Base-by-base conservation (phyloP, 2,797 vertebrate genomes). In the Megalops cyprinoides region DNA sequence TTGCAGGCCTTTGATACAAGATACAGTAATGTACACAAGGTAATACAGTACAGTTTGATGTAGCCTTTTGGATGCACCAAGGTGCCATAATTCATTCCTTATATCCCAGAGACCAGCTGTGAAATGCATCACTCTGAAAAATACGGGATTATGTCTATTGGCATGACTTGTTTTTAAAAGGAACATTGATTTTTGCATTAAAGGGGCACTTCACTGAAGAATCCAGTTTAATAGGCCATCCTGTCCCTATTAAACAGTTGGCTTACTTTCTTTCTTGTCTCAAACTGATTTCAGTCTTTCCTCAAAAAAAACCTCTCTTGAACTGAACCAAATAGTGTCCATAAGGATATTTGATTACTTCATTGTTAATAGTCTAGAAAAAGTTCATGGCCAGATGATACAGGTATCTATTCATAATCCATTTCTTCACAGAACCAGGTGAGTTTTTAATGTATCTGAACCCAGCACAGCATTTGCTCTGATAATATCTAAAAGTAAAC, bases 81-180 rank as follows among this genome's bases (percentile, higher is more conserved):
- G 20, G 49, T 53, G 48, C 31, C 46, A 74, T 28, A 74, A 74
- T 34, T 53, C 10, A 31, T 20, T 73, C 34, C 37, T 71, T 77
- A 31, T 20, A 18, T 58, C n/a, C n/a, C 15, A 48, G 23, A 44
- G 20, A 44, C 56, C 12, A 46, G 14, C 44, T 73, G 65, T 69
- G 42, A 71, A 65, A 73, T 34, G 39, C 9, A 39, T 42, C 20
- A 42, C 31, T 80, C 53, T 80, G 79, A 44, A 73, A 77, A 74
- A 25, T 9, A 23, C 56, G 53, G 15, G 39, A 18, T 67, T 67
- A 25, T 15, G 20, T 34, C 44, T 15, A 78, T 28, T 78, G 42
- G 39, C 34, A 12, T 23, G 20, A 58, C 10, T 73, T 48, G 12
- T 25, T 75, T 46, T 49, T 25, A 31, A 69, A 48, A 49, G 79